These are phyloP conservation scores for Gadopsis marmoratus DNA, from an alignment of 2,797 vertebrate genomes.

Conservation along the genomic window DNA sequence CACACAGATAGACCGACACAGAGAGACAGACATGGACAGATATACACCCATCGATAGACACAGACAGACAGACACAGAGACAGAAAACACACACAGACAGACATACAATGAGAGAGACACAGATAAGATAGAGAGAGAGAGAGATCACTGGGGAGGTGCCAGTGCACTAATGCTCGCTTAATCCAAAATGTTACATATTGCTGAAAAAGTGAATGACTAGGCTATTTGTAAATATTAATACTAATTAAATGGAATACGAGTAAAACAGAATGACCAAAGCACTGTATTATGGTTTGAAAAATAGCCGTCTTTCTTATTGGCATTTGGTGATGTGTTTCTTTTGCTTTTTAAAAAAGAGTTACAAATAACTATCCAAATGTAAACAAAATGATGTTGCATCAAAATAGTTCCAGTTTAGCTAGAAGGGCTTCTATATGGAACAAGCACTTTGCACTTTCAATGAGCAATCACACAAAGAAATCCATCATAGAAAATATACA, in stretches of 20 bases:
- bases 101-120: too few species aligned
- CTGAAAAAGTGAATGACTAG: not conserved
- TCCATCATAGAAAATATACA: constrained; percentile 6
- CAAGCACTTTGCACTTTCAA: constrained; percentile 7
- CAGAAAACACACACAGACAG: too few species aligned
- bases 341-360: not conserved
- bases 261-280: not conserved
- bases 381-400: not conserved
- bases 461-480: constrained; percentile 18
- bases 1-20: too few species aligned
- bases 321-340: not conserved
- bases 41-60: too few species aligned
- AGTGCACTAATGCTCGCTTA: not conserved
- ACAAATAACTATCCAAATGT: constrained; percentile 20
- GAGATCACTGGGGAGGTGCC: not conserved
- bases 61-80: too few species aligned
- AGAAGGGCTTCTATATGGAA: constrained; percentile 1
- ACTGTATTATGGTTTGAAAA: not conserved
- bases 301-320: not conserved
- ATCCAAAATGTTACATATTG: not conserved
- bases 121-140: too few species aligned
- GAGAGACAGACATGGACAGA: too few species aligned
- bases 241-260: not conserved
- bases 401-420: not conserved
- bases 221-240: not conserved